Evolutionary conservation across 2,888 invertebrate species (phyloP).

Genomic region (Belgica antarctica): DNA sequence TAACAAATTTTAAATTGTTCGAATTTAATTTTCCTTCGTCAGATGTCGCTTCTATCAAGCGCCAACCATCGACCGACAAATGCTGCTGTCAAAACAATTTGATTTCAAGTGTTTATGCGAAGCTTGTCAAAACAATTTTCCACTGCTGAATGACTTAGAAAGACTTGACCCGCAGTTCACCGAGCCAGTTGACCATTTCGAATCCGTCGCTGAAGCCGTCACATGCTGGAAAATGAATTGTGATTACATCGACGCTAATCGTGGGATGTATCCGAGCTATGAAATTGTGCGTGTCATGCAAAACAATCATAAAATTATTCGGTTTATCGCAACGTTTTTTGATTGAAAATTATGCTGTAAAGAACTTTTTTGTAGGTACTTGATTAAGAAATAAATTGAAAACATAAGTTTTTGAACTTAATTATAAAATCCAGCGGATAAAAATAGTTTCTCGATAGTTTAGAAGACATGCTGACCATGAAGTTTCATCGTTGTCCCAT

Average conservation of each 20-base stretch:
- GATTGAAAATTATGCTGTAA: too few relatives aligned
- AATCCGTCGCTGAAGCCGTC: not conserved
- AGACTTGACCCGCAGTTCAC: conserved; percentile 21
- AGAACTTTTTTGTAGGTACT: too few relatives aligned
- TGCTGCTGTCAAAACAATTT: not conserved
- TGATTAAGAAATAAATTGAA: too few relatives aligned
- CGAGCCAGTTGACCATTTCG: not conserved
- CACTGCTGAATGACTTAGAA: conserved; percentile 25
- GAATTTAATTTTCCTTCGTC: not conserved
- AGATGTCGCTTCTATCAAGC: conserved; percentile 12
- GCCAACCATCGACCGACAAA: not conserved
- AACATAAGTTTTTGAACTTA: too few relatives aligned
- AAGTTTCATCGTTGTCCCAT: too few relatives aligned
- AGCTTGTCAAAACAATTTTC: conserved; percentile 7
- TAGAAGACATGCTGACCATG: too few relatives aligned
- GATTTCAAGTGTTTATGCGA: conserved; percentile 27
- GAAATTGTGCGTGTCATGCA: conserved; percentile 35
- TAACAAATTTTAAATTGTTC: too few relatives aligned
- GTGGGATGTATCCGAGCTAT: conserved; percentile 21
- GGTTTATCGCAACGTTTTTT: too few relatives aligned
- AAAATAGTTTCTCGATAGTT: too few relatives aligned
- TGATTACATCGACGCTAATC: conserved; percentile 26
- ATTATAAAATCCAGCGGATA: too few relatives aligned
- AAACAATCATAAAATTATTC: not conserved
- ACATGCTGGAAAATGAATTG: not conserved